Evolutionary conservation across 2,888 invertebrate genomes (phyloP).

Genomic region (Pachycephus smyrnensis): DNA sequence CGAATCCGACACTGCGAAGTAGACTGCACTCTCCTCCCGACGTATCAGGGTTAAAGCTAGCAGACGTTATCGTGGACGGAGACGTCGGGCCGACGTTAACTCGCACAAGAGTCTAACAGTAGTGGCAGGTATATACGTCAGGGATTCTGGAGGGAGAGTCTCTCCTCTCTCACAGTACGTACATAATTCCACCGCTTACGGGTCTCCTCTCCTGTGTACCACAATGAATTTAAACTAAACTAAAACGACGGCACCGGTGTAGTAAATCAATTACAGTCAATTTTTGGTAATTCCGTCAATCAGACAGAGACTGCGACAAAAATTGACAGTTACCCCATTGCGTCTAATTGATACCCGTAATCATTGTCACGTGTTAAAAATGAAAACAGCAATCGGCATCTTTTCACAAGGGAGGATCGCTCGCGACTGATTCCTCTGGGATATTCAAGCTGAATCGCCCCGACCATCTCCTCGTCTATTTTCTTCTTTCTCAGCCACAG

Average conservation of each 20-base stretch:
- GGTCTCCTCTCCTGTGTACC: background rate
- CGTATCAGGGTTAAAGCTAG: background rate
- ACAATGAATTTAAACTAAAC: background rate
- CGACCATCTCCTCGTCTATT: background rate
- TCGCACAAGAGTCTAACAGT: background rate
- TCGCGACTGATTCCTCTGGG: background rate
- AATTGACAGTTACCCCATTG: background rate
- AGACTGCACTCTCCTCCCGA: background rate
- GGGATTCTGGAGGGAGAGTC: background rate
- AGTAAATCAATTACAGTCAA: background rate
- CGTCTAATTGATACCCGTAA: background rate
- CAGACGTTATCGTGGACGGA: background rate
- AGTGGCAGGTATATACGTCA: background rate
- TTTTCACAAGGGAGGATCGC: background rate
- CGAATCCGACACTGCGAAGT: background rate
- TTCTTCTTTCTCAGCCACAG: background rate
- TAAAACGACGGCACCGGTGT: background rate
- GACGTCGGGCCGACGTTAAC: background rate
- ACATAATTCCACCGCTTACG: background rate
- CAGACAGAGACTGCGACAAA: background rate
- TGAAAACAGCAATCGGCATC: background rate
- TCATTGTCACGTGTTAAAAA: background rate
- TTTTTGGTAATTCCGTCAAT: background rate
- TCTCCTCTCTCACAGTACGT: background rate
- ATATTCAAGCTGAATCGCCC: background rate